Conservation (phyloP, 2,797 vertebrate genomes). For the Menidia menidia region DNA sequence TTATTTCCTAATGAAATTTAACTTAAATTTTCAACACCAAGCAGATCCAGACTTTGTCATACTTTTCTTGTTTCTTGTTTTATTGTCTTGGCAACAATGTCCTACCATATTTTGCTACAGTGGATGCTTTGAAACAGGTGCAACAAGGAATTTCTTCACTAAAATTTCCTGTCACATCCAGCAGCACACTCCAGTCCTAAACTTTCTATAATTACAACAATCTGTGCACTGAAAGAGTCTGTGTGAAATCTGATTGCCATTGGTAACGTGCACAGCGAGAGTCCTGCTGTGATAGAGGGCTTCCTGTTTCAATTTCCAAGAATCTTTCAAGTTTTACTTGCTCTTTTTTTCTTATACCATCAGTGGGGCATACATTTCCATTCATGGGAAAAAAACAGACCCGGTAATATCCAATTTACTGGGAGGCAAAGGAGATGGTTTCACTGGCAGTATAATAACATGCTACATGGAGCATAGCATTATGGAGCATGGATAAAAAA, state of each 20-base stretch:
- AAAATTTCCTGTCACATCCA: conserved; percentile 74
- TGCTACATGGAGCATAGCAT: conserved; percentile 83
- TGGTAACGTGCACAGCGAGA: conserved; percentile 78
- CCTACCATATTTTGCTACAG: conserved; percentile 36
- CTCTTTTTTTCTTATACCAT: conserved; percentile 74
- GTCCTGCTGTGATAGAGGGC: conserved; percentile 76
- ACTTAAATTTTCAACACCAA: conserved; percentile 43
- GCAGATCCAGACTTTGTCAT: conserved; percentile 46
- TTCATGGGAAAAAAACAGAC: conserved; percentile 82
- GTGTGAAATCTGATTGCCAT: conserved; percentile 83
- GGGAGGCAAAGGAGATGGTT: conserved; percentile 81
- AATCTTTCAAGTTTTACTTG: conserved; percentile 76
- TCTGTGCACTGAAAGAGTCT: conserved; percentile 78
- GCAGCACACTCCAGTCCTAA: conserved; percentile 79
- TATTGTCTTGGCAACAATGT: conserved; percentile 64
- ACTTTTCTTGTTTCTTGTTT: conserved; percentile 53
- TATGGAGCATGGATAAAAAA: conserved; percentile 85
- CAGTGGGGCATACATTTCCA: conserved; percentile 82
- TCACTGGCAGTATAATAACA: conserved; percentile 86
- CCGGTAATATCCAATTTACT: conserved; percentile 88
- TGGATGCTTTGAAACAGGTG: conserved; percentile 71
- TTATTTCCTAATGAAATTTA: conserved; percentile 68
- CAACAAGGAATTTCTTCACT: conserved; percentile 67
- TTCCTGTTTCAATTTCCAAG: conserved; percentile 83
- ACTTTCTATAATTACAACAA: conserved; percentile 83